Evolutionary conservation across 1,140 invertebrate species (phyloP).

Genomic region (Bactericera cockerelli): DNA sequence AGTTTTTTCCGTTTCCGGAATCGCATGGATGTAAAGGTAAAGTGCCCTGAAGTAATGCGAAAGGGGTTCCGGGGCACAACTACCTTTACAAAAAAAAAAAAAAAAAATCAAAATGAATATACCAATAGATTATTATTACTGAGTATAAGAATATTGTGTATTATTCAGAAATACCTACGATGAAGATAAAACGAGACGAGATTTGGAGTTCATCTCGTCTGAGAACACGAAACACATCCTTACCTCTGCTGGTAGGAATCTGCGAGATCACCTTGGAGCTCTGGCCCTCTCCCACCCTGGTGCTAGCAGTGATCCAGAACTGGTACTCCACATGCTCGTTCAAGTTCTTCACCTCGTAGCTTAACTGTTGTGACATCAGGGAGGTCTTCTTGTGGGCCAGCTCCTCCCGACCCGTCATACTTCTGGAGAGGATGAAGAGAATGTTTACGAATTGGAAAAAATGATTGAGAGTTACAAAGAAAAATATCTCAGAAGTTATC

Average conservation of each 20-base stretch:
- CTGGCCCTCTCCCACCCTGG: slow-evolving; percentile 55
- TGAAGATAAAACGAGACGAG: no score
- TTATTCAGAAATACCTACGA: no score
- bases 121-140: no score
- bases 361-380: slow-evolving; percentile 41
- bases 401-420: slow-evolving; percentile 48
- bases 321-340: slow-evolving; percentile 63
- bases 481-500: not conserved
- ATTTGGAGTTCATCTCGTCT: no score
- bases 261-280: slow-evolving; percentile 49
- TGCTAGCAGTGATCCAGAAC: slow-evolving; percentile 65
- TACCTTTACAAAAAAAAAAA: no score
- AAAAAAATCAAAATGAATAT: no score
- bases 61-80: no score
- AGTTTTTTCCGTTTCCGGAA: no score
- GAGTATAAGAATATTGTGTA: no score
- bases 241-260: slow-evolving; percentile 35
- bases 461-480: not conserved
- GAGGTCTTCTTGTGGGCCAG: slow-evolving; percentile 48
- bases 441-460: not conserved
- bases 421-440: slow-evolving; percentile 29
- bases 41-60: no score
- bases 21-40: no score
- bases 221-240: no score
- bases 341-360: slow-evolving; percentile 47